A percentile compares a stretch with the other conserved stretches of the same genome.
phyloP scores from a whole-genome alignment of 2,888 invertebrate species.

The Lasius platythorax region DNA sequence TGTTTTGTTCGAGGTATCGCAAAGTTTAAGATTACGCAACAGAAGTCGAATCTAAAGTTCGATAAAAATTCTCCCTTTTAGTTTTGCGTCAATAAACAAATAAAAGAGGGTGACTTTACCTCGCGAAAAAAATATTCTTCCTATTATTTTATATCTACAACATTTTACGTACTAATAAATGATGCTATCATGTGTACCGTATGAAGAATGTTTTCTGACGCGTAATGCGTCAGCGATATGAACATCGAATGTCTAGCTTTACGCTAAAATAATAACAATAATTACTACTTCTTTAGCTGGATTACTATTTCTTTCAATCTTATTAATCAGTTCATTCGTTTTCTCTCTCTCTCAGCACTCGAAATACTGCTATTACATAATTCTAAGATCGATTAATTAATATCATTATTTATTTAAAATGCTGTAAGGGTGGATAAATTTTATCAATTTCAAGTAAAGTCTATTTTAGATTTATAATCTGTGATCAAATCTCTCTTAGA shows the following conservation, averaged over 20 bases:
- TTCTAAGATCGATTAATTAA: conserved; percentile 15
- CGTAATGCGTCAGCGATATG: background rate
- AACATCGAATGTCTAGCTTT: background rate
- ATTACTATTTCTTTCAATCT: background rate
- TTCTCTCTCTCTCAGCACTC: background rate
- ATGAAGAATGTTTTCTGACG: background rate
- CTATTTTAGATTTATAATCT: background rate
- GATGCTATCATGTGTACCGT: background rate
- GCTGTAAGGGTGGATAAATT: background rate
- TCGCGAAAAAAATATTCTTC: background rate
- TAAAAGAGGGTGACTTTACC: conserved; percentile 1
- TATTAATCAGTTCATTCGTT: background rate
- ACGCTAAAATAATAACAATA: background rate
- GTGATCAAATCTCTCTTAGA: background rate
- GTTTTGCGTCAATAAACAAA: conserved; percentile 11
- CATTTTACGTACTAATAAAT: background rate
- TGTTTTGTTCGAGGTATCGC: conserved; percentile 23
- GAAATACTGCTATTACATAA: background rate
- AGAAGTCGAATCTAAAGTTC: conserved; percentile 29
- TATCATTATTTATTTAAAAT: background rate
- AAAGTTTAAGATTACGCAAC: conserved; percentile 45
- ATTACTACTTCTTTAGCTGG: background rate
- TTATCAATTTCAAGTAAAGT: background rate
- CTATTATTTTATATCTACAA: background rate
- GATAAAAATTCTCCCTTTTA: conserved; percentile 17